Base-by-base conservation (phyloP, 2,888 invertebrate genomes). In the Tenthredo livida region DNA sequence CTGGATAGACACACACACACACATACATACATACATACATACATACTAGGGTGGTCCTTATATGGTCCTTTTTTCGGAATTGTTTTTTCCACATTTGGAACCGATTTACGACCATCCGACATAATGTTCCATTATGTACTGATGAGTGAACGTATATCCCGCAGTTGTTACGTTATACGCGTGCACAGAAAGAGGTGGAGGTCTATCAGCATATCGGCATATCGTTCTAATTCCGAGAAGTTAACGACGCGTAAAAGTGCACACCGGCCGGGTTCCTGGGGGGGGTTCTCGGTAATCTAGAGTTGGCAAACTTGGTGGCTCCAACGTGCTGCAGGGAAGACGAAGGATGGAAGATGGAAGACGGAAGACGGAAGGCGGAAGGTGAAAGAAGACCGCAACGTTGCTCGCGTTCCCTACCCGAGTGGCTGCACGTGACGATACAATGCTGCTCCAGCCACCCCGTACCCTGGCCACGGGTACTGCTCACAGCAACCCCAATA, bases 391-490 rank as follows among this genome's bases (percentile, higher is more conserved):
- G 58, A 80, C 37, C 61, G 61, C 58, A 77, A 73, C 50, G 72
- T 40, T 50, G 75, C 83, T 88, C 87, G 86, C 86, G 89, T 90
- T 88, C 87, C 88, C 85, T 87, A 86, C 88, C 90, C 89, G 90
- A 92, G 92, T 92, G 92, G 90, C 87, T 89, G 92, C 91, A 90
- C 92, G 92, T 92, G 92, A 92, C 91, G 88, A 87, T 88, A 92
- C 92, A 92, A 92, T 92, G 89, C 92, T 89, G 89, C 88, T 90
- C 90, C 90, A 90, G 88, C 88, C 91, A 88, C 88, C 89, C 90
- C 89, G 87, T 89, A 88, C 86, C 89, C 89, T 89, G 87, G 88
- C 89, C 90, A 88, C 89, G 88, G 88, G 88, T 37, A 25, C 40
- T 21, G 67, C n/a, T 58, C 37, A 78, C 29, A 89, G 89, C 90